These are phyloP conservation scores for Caenorhabditis tropicalis DNA, from an alignment of 1,140 invertebrate species.

Conservation along the genomic window DNA sequence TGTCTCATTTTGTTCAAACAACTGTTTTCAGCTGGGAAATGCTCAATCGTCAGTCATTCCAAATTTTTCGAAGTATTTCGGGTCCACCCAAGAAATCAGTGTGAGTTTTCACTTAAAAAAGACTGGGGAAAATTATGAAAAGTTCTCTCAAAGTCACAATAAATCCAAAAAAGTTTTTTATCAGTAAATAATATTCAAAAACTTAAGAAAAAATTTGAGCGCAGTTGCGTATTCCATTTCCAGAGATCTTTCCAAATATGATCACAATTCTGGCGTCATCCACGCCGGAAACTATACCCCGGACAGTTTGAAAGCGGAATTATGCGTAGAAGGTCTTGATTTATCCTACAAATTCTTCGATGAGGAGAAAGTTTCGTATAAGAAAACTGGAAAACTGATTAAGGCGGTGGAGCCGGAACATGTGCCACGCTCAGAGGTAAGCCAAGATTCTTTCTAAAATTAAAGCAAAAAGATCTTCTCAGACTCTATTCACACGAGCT, in stretches of 20 bases:
- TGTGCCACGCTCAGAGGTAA: slow-evolving; percentile 60
- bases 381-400: slow-evolving; percentile 87
- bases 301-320: slow-evolving; percentile 84
- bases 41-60: background rate
- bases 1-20: too few species aligned
- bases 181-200: too few species aligned
- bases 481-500: slow-evolving; percentile 81
- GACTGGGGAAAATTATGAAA: too few species aligned
- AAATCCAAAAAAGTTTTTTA: too few species aligned
- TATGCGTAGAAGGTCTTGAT: slow-evolving; percentile 78
- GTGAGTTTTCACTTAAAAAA: too few species aligned
- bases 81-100: slow-evolving; percentile 19
- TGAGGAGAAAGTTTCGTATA: slow-evolving; percentile 87
- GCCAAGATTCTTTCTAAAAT: background rate
- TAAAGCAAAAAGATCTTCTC: background rate
- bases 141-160: too few species aligned
- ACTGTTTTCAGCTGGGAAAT: too few species aligned
- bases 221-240: too few species aligned
- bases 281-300: slow-evolving; percentile 95
- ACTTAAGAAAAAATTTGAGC: too few species aligned
- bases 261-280: slow-evolving; percentile 91
- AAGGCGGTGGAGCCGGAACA: slow-evolving; percentile 67
- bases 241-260: slow-evolving; percentile 72
- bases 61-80: background rate
- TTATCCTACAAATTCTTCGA: slow-evolving; percentile 88